phyloP scores from a whole-genome alignment of 1,140 invertebrate species.

The Lasioglossum albipes region DNA sequence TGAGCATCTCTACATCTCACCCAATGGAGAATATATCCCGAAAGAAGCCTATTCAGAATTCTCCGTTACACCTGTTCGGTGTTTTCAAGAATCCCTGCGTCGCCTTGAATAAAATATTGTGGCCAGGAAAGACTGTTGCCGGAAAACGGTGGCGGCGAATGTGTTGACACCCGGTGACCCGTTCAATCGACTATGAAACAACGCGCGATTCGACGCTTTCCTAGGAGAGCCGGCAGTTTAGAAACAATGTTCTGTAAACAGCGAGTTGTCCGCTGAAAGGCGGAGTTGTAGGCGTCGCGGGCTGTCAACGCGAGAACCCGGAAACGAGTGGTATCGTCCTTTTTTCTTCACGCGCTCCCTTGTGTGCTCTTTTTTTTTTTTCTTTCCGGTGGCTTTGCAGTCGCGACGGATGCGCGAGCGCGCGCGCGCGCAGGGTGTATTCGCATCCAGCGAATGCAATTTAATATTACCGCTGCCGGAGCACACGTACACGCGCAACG shows the following conservation, averaged over 20 bases:
- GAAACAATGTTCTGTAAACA: conserved; percentile 51
- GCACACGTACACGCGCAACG: not conserved
- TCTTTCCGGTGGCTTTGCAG: not conserved
- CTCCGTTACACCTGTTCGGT: too few relatives aligned
- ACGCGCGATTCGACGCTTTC: too few relatives aligned
- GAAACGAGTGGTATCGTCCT: conserved; percentile 10
- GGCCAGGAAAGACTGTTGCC: too few relatives aligned
- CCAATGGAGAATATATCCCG: too few relatives aligned
- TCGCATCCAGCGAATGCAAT: conserved; percentile 53
- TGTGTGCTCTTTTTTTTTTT: not conserved
- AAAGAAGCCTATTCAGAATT: too few relatives aligned
- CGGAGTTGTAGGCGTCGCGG: not conserved
- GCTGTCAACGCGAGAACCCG: not conserved
- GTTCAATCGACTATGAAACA: too few relatives aligned
- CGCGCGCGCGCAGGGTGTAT: not conserved
- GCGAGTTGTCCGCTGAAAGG: not conserved
- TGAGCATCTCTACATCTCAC: too few relatives aligned
- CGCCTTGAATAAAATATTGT: too few relatives aligned
- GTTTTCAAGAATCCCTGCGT: too few relatives aligned
- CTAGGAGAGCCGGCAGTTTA: not conserved
- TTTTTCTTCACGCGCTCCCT: not conserved
- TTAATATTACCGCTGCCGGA: conserved; percentile 58
- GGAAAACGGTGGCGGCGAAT: too few relatives aligned
- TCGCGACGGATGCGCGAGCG: not conserved
- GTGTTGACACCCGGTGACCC: too few relatives aligned